phyloP scores from a whole-genome alignment of 2,888 invertebrate genomes.

The Rhingia campestris region DNA sequence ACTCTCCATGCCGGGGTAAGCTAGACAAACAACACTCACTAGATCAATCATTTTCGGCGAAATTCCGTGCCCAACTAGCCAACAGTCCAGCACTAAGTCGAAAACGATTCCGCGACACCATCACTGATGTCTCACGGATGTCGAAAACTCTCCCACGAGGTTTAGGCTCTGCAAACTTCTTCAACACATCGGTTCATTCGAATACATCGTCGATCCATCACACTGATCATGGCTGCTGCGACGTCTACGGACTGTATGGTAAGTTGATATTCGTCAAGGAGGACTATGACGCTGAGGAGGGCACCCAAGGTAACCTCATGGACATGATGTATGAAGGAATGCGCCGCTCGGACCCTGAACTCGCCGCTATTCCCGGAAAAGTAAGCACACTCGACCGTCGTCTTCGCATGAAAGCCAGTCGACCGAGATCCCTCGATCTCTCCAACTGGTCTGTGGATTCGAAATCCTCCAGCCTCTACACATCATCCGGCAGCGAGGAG shows the following conservation, averaged over 20 bases:
- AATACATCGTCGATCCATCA: slow-evolving; percentile 85
- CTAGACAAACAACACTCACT: slow-evolving; percentile 87
- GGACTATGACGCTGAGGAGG: slow-evolving; percentile 89
- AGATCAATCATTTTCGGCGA: slow-evolving; percentile 85
- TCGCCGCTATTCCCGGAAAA: slow-evolving; percentile 91
- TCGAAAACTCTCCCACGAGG: slow-evolving; percentile 92
- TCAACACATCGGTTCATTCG: slow-evolving; percentile 83
- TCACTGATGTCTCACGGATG: slow-evolving; percentile 85
- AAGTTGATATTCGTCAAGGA: slow-evolving; percentile 93
- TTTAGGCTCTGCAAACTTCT: slow-evolving; percentile 81
- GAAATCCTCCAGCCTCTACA: slow-evolving; percentile 90
- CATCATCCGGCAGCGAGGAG: slow-evolving; percentile 93
- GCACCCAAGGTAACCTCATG: slow-evolving; percentile 85
- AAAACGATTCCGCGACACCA: slow-evolving; percentile 84
- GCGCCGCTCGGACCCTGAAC: slow-evolving; percentile 91
- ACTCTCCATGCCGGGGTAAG: slow-evolving; percentile 83
- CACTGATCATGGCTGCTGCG: slow-evolving; percentile 87
- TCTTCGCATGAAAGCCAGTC: slow-evolving; percentile 90
- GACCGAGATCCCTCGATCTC: slow-evolving; percentile 91
- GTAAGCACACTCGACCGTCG: slow-evolving; percentile 92
- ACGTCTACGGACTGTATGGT: slow-evolving; percentile 94
- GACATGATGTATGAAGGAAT: slow-evolving; percentile 88
- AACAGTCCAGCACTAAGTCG: slow-evolving; percentile 87
- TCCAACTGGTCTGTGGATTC: slow-evolving; percentile 95
- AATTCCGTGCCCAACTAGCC: slow-evolving; percentile 85